Evolutionary conservation across 1,140 invertebrate genomes (phyloP), one percentile per base, ranked within the genome.

Genomic region (Meloidogyne hapla): DNA sequence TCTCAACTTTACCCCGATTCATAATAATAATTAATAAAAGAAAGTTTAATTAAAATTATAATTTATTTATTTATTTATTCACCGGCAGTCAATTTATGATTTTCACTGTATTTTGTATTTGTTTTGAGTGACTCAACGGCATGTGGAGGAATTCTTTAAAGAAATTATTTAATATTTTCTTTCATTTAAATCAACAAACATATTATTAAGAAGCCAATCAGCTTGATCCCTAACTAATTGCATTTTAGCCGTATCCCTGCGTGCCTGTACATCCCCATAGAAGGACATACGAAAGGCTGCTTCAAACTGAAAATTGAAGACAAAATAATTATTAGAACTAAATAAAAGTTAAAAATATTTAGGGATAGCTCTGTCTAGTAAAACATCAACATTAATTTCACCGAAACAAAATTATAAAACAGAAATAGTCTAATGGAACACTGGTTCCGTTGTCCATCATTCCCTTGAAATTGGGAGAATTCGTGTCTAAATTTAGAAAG

Each of bases 101-200:
- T 96, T 87, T 95, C 93, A 3, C 94, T 96, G 89, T 97, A 98
- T 85, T 94, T 94, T 2, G 94, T 93, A 28, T 93, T 94, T 69
- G 92, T 93, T 87, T 95, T 96, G 8, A 97, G 88, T 81, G 94
- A 92, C 80, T 96, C 94, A 0, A 94, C 94, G 8, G 96, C 94
- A 83, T 97, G 94, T 72, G 93, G 91, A 0, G 95, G 95, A 85
- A 97, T 96, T 48, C 97, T 97, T n/a, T n/a, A 56, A 21, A 56
- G 6, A 56, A 6, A n/a, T 56, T 56, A n/a, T 18, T 56, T 21
- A n/a, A n/a, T n/a, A 48, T 5, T 18, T 18, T n/a, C n/a, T n/a
- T 56, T n/a, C 8, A 56, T n/a, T n/a, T 48, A 3, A 15, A 48
- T 3, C 2, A 56, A 56, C n/a, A n/a, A 56, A 56, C 48, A 56